Percentiles rank a stretch among this genome's conserved stretches.
Evolutionary conservation across 2,888 invertebrate genomes (phyloP).

Genomic region (Calliphora vomitoria): DNA sequence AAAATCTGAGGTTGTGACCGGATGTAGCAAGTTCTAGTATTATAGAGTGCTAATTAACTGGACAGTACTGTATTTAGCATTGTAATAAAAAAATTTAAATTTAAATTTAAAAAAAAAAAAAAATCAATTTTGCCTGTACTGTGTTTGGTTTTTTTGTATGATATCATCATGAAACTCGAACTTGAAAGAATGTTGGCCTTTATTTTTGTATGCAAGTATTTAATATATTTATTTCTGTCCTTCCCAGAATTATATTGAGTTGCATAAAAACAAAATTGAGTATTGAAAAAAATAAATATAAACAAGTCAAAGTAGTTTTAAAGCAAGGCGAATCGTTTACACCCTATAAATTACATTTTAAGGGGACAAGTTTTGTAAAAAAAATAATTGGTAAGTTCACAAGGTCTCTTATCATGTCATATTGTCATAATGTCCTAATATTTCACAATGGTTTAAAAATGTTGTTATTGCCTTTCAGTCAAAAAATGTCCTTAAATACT

Average conservation of each 20-base stretch:
- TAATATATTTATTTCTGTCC: conserved; percentile 58
- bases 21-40: neutral
- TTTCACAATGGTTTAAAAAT: no score
- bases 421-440: no score
- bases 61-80: neutral
- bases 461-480: no score
- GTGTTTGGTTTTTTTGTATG: conserved; percentile 34
- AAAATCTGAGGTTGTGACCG: neutral
- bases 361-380: no score
- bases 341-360: neutral
- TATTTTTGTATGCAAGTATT: conserved; percentile 33
- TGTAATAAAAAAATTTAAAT: no score
- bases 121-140: neutral
- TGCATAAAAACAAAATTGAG: conserved; percentile 23
- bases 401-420: no score
- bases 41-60: neutral
- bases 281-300: conserved; percentile 7
- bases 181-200: conserved; percentile 65
- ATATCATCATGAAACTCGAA: conserved; percentile 64
- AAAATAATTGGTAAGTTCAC: no score
- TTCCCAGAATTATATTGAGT: conserved; percentile 61
- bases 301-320: conserved; percentile 15
- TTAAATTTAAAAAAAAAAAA: neutral
- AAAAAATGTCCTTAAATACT: no score
- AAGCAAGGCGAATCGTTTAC: neutral